Base-by-base conservation (phyloP, 2,113 vertebrate genomes). In the Hassar affinis region DNA sequence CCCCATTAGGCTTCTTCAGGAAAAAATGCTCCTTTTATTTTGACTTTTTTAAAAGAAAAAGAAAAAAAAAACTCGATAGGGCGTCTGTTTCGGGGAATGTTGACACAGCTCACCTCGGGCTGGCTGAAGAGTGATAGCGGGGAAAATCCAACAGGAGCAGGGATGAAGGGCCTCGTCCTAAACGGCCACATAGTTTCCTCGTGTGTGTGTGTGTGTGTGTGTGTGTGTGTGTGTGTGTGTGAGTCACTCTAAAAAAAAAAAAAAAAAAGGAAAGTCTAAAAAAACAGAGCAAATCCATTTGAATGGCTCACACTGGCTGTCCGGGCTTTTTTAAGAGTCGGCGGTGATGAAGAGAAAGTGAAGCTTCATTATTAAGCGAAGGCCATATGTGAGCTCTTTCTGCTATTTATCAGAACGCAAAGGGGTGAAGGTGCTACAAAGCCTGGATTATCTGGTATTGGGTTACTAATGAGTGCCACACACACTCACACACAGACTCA, bases 401-500 rank as follows among this genome's bases (percentile, higher is more conserved):
- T 86, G 57, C 74, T 78, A 77, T 78, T 83, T 76, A 80, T 75
- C 78, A 81, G 57, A 82, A 61, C 14, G 82, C 69, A 64, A 62
- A 84, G 80, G 49, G 72, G 80, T 62, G 51, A 88, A 87, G 86
- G 89, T 88, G 87, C 79, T 81, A 83, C 81, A 84, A 85, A 90
- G 76, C 83, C 80, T 59, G 84, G 86, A 89, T 89, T 88, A 89
- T 89, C 86, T 83, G 68, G 85, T 89, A 86, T 89, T 87, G 78
- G 87, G 79, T 88, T 90, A 88, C 86, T 86, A 88, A 86, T 85
- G 87, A 86, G 88, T 68, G 85, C 80, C 77, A 54, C 86, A 80
- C 82, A 83, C 79, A 77, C 61, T 49, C 69, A 72, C 69, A 71
- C 68, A 71, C 38, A 71, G 38, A 71, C 68, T 47, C 68, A 47